phyloP scores from a whole-genome alignment of 2,797 vertebrate species.

The Diglossa cyanea region DNA sequence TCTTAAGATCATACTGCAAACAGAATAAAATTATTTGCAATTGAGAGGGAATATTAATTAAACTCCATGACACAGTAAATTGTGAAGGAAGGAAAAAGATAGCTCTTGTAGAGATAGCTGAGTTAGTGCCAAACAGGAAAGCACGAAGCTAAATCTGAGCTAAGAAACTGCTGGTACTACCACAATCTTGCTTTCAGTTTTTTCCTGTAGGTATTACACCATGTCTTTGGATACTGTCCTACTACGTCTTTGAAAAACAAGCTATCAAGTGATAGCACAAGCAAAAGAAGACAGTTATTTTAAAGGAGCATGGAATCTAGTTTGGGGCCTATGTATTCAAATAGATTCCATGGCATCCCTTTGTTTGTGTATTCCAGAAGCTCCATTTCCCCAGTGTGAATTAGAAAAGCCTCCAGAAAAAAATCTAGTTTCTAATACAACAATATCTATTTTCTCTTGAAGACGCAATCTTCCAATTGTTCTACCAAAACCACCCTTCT shows the following conservation, averaged over 20 bases:
- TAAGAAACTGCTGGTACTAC: neutral
- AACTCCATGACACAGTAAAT: neutral
- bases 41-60: neutral
- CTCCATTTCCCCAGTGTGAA: neutral
- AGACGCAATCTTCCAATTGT: neutral
- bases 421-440: neutral
- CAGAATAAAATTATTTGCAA: neutral
- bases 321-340: neutral
- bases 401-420: neutral
- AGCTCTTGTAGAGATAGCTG: neutral
- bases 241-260: neutral
- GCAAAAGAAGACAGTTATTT: neutral
- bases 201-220: neutral
- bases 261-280: neutral
- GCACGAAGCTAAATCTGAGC: neutral
- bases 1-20: neutral
- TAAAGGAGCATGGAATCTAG: neutral
- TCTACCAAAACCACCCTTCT: neutral
- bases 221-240: neutral
- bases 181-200: neutral
- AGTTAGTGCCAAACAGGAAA: neutral
- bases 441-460: neutral
- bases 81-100: neutral
- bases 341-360: rapidly evolving
- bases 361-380: neutral